Evolutionary conservation across 2,113 vertebrate genomes (phyloP), one percentile per base, ranked within the genome.

Genomic region (Neolamprologus ventralis): DNA sequence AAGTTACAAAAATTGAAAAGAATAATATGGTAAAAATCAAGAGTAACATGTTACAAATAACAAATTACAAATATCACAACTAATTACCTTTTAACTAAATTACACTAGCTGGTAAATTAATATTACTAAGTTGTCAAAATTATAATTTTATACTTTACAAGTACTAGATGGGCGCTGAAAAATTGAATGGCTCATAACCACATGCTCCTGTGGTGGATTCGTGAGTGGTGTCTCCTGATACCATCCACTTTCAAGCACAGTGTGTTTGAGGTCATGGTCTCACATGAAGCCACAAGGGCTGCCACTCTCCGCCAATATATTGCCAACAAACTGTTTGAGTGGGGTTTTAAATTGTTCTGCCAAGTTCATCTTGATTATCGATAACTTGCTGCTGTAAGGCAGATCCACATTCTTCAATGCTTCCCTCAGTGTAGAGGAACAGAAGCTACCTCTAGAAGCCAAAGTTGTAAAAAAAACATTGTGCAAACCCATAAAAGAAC

Each of bases 121-220:
- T 17, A 58, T 58, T 58, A 31, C 55, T 58, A 31, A 58, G 7
- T 58, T 58, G 55, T 58, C 26, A 58, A 28, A 31, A 31, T 31
- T 6, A 4, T 31, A 31, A 60, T 60, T 60, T 4, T 17, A 31
- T 60, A 14, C 14, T 31, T 60, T 60, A 60, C 57, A 31, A 60
- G 14, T 31, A 17, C 26, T 60, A 60, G 5, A 60, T 60, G 0
- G 14, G 26, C 2, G 0, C 57, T 60, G 26, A 31, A 31, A 0
- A 16, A 9, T 60, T 60, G 13, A 31, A 60, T 31, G 57, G 57
- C 26, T 60, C 57, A 60, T 31, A 31, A 60, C 26, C 14, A 60
- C 14, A 31, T 31, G 57, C 57, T 2, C 57, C 8, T 4, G 26
- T 60, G 57, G 57, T 28, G 23, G 55, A 31, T 60, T 60, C 5